Percentiles rank a stretch among this genome's conserved stretches.
Conservation (phyloP, 2,888 invertebrate species). For the Myopa tessellatipennis region DNA sequence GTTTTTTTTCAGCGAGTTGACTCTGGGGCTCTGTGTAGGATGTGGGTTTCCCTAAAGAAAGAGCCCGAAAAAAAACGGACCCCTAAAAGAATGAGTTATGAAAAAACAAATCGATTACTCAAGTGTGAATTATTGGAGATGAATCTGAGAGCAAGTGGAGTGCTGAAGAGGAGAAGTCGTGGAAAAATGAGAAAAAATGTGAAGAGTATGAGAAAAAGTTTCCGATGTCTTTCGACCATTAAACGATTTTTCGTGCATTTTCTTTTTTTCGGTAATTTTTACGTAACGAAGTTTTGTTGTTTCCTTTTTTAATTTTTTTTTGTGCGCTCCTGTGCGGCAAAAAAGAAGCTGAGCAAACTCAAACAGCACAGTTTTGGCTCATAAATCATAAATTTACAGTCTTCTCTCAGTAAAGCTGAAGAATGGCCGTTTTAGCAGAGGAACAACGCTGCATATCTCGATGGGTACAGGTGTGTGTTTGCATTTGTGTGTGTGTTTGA, state of each 20-base stretch:
- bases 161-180: not conserved
- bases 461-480: not conserved
- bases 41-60: not conserved
- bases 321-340: not conserved
- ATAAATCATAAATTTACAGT: conserved; percentile 36
- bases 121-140: conserved; percentile 44
- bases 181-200: not conserved
- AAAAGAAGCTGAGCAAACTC: not conserved
- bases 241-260: not conserved
- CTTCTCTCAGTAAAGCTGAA: conserved; percentile 22
- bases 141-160: not conserved
- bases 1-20: not conserved
- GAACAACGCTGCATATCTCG: not conserved
- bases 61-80: not conserved
- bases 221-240: not conserved
- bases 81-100: not conserved
- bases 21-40: not conserved
- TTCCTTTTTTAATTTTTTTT: not conserved
- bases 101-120: conserved; percentile 46
- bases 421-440: not conserved
- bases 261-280: not conserved
- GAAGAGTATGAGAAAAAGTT: not conserved
- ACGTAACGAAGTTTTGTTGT: not conserved
- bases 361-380: conserved; percentile 12
- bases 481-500: not conserved